Base-by-base conservation (phyloP, 2,113 vertebrate genomes). In the Nyctibius bracteatus region DNA sequence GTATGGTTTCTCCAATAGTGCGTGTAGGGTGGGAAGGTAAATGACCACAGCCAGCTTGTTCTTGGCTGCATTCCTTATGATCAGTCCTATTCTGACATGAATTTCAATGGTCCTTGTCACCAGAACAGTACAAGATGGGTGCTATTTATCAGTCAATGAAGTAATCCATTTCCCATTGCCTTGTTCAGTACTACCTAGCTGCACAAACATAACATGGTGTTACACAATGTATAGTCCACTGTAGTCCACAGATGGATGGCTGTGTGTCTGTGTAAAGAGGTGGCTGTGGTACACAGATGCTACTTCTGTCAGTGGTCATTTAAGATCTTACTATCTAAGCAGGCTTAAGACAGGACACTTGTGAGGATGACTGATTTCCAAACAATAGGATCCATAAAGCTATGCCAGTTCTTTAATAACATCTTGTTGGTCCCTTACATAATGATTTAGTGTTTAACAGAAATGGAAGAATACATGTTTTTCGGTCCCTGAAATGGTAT, bases 181-280 rank as follows among this genome's bases (percentile, higher is more conserved):
- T 43, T 37, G 22, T 35, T 41, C 30, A 14, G 46, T 47, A 28
- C 39, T 39, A 12, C 47, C 33, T 67, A 43, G 47, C 49, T 79
- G 31, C 28, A 27, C 12, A 46, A 77, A 12, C 16, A 9, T 35
- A 25, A 5, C 14, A 2, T 0, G n/a, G 4, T 33, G 33, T 2
- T 55, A 33, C 9, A 25, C 23, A 31, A 2, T 10, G 19, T 8
- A 1, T 4, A 68, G 12, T 10, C 8, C 75, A 10, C 4, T 8
- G 1, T 4, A 68, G 12, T 10, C 8, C 75, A 10, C 4, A 9
- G 55, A 22, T 18, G 46, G 46, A 3, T 33, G 43, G 6, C 30
- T 14, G 5, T 37, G 12, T 46, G 23, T 35, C 30, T 17, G 19
- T 30, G 15, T 24, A 1, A 5, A 3, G 4, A 27, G 52, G 71